Base-by-base conservation (phyloP, 2,888 invertebrate genomes). In the Andrena dorsata region DNA sequence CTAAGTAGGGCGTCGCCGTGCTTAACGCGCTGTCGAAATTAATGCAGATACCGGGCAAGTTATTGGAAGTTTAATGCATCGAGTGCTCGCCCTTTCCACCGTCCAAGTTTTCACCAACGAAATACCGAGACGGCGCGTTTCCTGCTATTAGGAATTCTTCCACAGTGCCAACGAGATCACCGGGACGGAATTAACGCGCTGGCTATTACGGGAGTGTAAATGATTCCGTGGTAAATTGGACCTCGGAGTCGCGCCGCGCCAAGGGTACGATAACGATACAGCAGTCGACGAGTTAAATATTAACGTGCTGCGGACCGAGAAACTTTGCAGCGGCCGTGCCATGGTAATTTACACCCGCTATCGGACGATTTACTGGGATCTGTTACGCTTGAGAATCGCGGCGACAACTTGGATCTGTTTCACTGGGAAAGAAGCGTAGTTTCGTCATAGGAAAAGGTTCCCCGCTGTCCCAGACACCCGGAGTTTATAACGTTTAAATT, bases 181-280 rank as follows among this genome's bases (percentile, higher is more conserved):
- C 13, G 28, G 16, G 0, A 26, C 13, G 51, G 28, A 51, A 77
- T 60, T 74, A 65, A 64, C 41, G 65, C 8, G n/a, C 35, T n/a
- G 47, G 26, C 56, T 28, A 35, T 63, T 56, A 63, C 63, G 26
- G 32, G 23, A 2, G 41, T 30, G 58, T 65, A 47, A 70, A 80
- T 60, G 70, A 65, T 30, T 49, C 47, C 49, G 28, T 13, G 32
- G 51, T 60, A 64, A 73, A 77, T 73, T 66, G 20, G 23, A 60
- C 28, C 26, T 26, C 16, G 30, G 23, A 28, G 41, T 35, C 41
- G 41, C 8, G 41, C 20, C 63, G 63, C 23, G 63, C 26, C 28
- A 16, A 68, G 32, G 53, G 28, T 35, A 16, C 51, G 77, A 80
- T 60, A 70, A 51, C 69, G 66, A 60, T n/a, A 60, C 73, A 20